A percentile compares a stretch with the other conserved stretches of the same genome.
phyloP scores from a whole-genome alignment of 37 sponge, comb jelly and placozoan genomes.

The Crambe crambe region DNA sequence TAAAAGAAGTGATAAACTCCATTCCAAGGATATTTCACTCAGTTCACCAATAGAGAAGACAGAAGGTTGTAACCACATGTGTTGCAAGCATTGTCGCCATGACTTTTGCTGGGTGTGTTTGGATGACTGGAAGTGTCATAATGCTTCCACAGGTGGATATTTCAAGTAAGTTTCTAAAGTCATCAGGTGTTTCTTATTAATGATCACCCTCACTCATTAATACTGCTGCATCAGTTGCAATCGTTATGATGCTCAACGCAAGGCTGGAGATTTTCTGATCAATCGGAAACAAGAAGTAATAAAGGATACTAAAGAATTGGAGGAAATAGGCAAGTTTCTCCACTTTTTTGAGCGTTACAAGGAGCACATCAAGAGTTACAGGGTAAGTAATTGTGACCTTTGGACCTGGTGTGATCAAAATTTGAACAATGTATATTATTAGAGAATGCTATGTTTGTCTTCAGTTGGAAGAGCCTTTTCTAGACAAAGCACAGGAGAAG shows the following conservation, averaged over 20 bases:
- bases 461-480: slow-evolving; percentile 69
- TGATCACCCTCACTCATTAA: background rate
- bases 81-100: slow-evolving; percentile 85
- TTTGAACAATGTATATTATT: background rate
- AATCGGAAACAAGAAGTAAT: background rate
- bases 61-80: slow-evolving; percentile 95
- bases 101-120: slow-evolving; percentile 96
- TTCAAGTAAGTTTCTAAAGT: slow-evolving; percentile 33
- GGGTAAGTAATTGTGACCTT: slow-evolving; percentile 13
- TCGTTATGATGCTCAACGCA: slow-evolving; percentile 38
- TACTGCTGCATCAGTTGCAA: slow-evolving; percentile 45
- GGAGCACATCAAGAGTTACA: slow-evolving; percentile 41
- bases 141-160: slow-evolving; percentile 89
- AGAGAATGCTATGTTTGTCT: background rate
- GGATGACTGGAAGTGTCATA: slow-evolving; percentile 83
- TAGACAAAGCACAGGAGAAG: slow-evolving; percentile 61
- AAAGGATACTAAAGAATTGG: slow-evolving; percentile 35
- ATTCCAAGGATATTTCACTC: no score
- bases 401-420: background rate
- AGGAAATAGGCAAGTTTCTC: slow-evolving; percentile 35
- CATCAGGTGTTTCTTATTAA: no score
- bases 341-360: slow-evolving; percentile 62
- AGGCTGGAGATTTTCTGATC: slow-evolving; percentile 61
- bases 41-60: slow-evolving; percentile 92
- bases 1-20: background rate